A percentile compares a stretch with the other conserved stretches of the same genome.
These are phyloP conservation scores for Eremobia ochroleuca DNA, from an alignment of 2,888 invertebrate species.

Conservation along the genomic window DNA sequence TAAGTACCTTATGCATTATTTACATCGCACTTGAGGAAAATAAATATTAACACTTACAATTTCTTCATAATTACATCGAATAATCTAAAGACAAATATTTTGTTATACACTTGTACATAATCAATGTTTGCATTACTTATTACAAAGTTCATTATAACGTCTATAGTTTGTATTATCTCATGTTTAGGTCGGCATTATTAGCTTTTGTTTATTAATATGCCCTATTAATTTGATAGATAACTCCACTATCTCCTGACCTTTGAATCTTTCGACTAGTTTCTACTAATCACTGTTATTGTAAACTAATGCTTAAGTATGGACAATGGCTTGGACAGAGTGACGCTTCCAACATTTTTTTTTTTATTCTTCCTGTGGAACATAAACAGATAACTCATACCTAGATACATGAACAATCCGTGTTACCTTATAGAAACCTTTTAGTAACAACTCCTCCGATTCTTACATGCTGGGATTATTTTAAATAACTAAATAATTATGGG, in stretches of 20 bases:
- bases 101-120: constrained; percentile 60
- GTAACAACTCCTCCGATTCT: no score
- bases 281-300: constrained; percentile 18
- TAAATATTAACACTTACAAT: constrained; percentile 39
- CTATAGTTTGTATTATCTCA: constrained; percentile 47
- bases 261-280: constrained; percentile 21
- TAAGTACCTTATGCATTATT: no score
- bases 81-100: constrained; percentile 57
- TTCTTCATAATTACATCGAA: constrained; percentile 32
- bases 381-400: not conserved
- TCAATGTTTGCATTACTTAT: constrained; percentile 31
- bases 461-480: not conserved
- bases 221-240: constrained; percentile 39
- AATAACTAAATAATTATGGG: not conserved
- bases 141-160: constrained; percentile 31
- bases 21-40: constrained; percentile 15
- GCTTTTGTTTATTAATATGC: constrained; percentile 46
- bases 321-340: not conserved
- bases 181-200: constrained; percentile 60
- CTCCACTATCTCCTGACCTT: constrained; percentile 18
- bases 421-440: not conserved
- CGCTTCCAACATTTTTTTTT: no score
- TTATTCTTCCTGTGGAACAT: no score
- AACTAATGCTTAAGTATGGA: not conserved
- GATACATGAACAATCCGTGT: not conserved